Percentiles rank a stretch among this genome's conserved stretches.
phyloP scores from a whole-genome alignment of 1,140 invertebrate species.

The Physella acuta region DNA sequence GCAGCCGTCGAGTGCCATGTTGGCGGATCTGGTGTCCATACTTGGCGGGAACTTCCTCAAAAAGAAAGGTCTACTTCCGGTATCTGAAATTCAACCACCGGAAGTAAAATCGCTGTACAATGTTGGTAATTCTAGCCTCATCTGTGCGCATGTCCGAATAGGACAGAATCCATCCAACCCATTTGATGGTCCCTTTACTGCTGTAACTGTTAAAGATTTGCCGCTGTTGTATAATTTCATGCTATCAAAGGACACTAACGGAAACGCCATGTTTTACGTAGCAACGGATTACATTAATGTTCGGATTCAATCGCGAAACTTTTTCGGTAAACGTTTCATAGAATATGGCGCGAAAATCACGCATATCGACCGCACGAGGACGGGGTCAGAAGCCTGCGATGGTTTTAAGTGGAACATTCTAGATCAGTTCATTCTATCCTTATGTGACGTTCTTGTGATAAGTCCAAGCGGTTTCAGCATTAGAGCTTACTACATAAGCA shows the following conservation, averaged over 20 bases:
- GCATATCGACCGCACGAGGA: conserved; percentile 29
- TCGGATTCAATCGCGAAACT: conserved; percentile 2
- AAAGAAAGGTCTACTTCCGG: background rate
- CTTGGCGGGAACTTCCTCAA: background rate
- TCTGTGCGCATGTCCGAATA: conserved; percentile 35
- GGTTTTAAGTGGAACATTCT: conserved; percentile 28
- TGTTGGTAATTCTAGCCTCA: conserved; percentile 6
- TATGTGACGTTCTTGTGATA: conserved; percentile 31
- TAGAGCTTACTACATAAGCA: background rate
- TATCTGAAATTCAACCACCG: too few relatives aligned
- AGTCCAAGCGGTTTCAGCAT: conserved; percentile 30
- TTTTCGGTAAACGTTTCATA: conserved; percentile 18
- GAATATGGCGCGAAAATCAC: conserved; percentile 28
- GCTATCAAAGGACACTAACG: conserved; percentile 1
- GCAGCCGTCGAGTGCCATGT: background rate
- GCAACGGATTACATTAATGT: conserved; percentile 30
- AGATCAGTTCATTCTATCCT: conserved; percentile 30
- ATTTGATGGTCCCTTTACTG: conserved; percentile 7
- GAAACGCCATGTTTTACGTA: conserved; percentile 27
- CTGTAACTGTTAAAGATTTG: conserved; percentile 8
- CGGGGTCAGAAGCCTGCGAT: conserved; percentile 5
- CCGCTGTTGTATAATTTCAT: conserved; percentile 28
- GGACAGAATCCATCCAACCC: conserved; percentile 31
- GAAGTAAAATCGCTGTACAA: background rate
- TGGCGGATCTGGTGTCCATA: background rate